These are phyloP conservation scores for Branchellion lobata DNA, from an alignment of 2,888 invertebrate genomes.

Conservation along the genomic window DNA sequence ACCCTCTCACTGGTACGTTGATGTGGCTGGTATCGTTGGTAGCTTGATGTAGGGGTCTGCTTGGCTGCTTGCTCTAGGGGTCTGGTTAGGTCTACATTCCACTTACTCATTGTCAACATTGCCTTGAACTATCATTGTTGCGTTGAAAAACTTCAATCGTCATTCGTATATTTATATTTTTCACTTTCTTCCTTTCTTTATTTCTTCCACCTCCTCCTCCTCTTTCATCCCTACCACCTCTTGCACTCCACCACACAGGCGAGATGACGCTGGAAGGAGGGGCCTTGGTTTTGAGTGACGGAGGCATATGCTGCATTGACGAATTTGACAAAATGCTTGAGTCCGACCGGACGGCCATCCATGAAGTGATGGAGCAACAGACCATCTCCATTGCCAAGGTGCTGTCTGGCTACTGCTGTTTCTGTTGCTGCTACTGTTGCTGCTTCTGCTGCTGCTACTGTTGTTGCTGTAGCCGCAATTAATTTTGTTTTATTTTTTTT, in stretches of 20 bases:
- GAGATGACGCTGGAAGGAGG: slow-evolving; percentile 90
- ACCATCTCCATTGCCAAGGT: slow-evolving; percentile 98
- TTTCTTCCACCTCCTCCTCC: too few species aligned
- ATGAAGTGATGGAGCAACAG: slow-evolving; percentile 79
- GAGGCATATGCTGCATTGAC: slow-evolving; percentile 97
- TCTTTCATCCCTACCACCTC: too few species aligned
- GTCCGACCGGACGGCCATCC: slow-evolving; percentile 68
- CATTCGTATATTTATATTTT: too few species aligned
- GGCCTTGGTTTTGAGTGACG: slow-evolving; percentile 90
- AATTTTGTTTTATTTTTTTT: not conserved
- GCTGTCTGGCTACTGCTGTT: slow-evolving; percentile 32
- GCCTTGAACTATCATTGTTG: too few species aligned
- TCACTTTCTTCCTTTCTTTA: too few species aligned
- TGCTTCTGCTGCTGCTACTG: too few species aligned
- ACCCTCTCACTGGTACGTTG: slow-evolving; percentile 95
- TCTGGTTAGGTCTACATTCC: too few species aligned
- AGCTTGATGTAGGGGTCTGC: slow-evolving; percentile 90
- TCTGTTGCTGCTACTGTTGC: too few species aligned
- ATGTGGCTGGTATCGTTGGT: slow-evolving; percentile 84
- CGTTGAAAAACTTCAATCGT: too few species aligned
- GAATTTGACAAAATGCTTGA: slow-evolving; percentile 99
- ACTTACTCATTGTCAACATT: too few species aligned
- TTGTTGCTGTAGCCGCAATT: not conserved
- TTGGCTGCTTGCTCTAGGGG: slow-evolving; percentile 99
- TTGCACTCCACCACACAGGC: too few species aligned